Evolutionary conservation across 2,113 vertebrate species (phyloP).

Genomic region (Gobio gobio): DNA sequence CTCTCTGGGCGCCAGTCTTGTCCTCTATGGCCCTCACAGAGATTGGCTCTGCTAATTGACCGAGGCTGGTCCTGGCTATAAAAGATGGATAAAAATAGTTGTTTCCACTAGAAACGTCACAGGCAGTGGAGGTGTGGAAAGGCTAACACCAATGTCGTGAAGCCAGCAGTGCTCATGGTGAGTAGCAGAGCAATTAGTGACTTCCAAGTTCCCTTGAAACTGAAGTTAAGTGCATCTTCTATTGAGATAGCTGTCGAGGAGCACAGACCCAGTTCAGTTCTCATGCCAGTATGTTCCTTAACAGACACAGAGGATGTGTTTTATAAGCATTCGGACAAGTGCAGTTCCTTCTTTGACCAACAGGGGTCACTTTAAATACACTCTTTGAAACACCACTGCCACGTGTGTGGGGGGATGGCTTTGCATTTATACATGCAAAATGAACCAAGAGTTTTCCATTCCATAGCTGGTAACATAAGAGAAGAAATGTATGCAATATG

Average conservation of each 20-base stretch:
- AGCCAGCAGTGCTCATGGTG: conserved; percentile 38
- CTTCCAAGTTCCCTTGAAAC: conserved; percentile 50
- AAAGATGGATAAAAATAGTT: conserved; percentile 61
- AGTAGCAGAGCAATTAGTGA: conserved; percentile 61
- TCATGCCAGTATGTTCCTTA: not conserved
- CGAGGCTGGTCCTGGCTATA: conserved; percentile 31
- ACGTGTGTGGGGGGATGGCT: not conserved
- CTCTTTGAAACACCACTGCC: not conserved
- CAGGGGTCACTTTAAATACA: conserved; percentile 49
- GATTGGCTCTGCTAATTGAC: conserved; percentile 50
- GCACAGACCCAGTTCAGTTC: conserved; percentile 7
- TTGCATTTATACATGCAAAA: not conserved
- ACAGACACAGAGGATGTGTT: conserved; percentile 1
- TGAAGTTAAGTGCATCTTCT: conserved; percentile 51
- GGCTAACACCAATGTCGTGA: conserved; percentile 32
- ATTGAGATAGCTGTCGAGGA: conserved; percentile 10
- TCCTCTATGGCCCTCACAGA: conserved; percentile 39
- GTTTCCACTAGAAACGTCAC: conserved; percentile 44
- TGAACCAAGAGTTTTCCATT: conserved; percentile 1
- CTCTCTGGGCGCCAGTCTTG: conserved; percentile 19
- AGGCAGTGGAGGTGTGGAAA: conserved; percentile 47
- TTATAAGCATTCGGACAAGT: not conserved
- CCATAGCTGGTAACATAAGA: conserved; percentile 5
- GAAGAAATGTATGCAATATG: conserved; percentile 51
- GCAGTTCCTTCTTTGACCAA: conserved; percentile 28